Percentiles rank a stretch among this genome's conserved stretches.
Conservation (phyloP, 2,888 invertebrate genomes). For the Gasteruption jaculator region DNA sequence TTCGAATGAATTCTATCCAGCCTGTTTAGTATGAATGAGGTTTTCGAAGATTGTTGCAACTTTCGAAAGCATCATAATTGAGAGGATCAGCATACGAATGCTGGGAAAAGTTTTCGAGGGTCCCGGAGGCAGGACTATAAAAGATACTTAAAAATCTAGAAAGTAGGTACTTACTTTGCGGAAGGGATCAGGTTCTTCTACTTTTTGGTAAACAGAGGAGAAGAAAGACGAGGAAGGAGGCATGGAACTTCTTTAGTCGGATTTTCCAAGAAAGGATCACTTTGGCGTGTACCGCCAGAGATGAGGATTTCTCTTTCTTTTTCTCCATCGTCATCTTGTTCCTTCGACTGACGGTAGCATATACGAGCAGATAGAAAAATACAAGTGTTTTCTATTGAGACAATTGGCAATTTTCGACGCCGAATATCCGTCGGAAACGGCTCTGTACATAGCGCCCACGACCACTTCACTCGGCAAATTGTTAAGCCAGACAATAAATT, state of each 20-base stretch:
- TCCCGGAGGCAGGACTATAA: neutral
- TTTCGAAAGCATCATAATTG: neutral
- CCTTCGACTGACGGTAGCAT: no score
- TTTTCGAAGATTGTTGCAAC: neutral
- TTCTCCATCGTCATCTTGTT: no score
- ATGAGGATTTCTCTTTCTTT: neutral
- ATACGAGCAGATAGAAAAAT: no score
- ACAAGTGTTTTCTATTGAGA: constrained; percentile 47
- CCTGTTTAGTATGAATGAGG: no score
- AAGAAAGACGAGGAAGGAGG: neutral
- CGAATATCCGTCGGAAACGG: constrained; percentile 47
- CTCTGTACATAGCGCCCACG: constrained; percentile 38
- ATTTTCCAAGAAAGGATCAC: constrained; percentile 20
- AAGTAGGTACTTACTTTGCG: no score
- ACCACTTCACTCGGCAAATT: constrained; percentile 44
- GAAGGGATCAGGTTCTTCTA: no score
- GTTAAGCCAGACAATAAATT: constrained; percentile 45
- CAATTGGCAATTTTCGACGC: constrained; percentile 50
- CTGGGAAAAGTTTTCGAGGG: neutral
- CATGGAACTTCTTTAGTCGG: constrained; percentile 15
- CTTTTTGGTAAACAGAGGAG: neutral
- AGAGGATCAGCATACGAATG: neutral
- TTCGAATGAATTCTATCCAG: no score
- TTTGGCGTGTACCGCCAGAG: constrained; percentile 9
- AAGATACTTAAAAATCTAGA: neutral